These are phyloP conservation scores for Dryoscopus gambensis DNA, from an alignment of 2,113 vertebrate genomes.

Conservation along the genomic window DNA sequence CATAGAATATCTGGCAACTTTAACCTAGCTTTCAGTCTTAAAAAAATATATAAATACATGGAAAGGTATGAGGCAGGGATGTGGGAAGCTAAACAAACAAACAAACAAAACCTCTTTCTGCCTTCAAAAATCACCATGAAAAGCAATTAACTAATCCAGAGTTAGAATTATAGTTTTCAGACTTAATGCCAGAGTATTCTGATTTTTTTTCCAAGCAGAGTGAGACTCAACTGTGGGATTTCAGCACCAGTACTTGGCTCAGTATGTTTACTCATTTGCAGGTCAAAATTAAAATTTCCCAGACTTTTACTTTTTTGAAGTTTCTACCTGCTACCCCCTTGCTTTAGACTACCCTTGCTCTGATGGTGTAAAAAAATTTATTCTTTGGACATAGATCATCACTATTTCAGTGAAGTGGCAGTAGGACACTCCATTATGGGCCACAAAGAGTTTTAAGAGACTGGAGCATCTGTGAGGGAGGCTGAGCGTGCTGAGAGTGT, in stretches of 20 bases:
- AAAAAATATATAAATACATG: background rate
- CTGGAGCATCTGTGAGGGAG: background rate
- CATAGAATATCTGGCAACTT: background rate
- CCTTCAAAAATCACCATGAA: background rate
- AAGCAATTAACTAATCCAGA: background rate
- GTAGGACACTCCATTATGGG: background rate
- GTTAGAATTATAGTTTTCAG: background rate
- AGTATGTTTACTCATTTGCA: background rate
- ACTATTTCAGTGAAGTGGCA: background rate
- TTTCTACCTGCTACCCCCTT: background rate
- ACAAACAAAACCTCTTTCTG: background rate
- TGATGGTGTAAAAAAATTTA: background rate
- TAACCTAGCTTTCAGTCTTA: background rate
- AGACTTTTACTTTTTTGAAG: background rate
- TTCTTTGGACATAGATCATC: background rate
- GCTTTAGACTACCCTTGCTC: background rate
- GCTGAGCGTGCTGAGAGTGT: background rate
- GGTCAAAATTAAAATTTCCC: background rate
- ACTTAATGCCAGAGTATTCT: background rate
- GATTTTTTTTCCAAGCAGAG: background rate
- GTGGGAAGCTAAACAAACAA: background rate
- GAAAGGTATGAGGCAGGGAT: background rate
- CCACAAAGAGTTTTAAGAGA: background rate
- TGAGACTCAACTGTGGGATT: background rate
- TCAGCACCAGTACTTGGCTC: background rate